Base-by-base conservation (phyloP, 1,140 invertebrate species). In the Brachionus koreanus region DNA sequence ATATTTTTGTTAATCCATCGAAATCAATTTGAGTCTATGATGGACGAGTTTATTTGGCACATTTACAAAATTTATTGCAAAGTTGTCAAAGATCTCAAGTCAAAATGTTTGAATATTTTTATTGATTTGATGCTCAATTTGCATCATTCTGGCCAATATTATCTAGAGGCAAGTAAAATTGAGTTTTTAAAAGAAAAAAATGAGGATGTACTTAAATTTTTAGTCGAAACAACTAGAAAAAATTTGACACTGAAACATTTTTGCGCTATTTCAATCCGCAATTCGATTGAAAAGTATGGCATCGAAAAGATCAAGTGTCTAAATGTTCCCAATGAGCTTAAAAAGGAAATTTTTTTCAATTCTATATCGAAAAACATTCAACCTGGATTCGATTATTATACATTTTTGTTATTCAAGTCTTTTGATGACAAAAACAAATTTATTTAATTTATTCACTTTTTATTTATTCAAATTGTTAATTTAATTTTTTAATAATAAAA, bases 31-130 rank as follows among this genome's bases (percentile, higher is more conserved):
- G 29, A 77, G 33, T 7, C n/a, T 52, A 65, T 79, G 76, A 57
- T 79, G 12, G 23, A 79, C n/a, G 76, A 79, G 23, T 79, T 79
- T 79, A 13, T 63, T 29, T 13, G n/a, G 57, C 23, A 79, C 9
- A 19, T 79, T 6, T 79, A 79, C 35, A 13, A 29, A 16, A 61
- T 16, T 19, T 79, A 49, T 61, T 4, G 7, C 6, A 57, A 65
- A 65, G 76, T 79, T 19, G 25, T 79, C 37, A 79, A 79, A n/a
- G 76, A 79, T 65, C 16, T 39, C 35, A 79, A 79, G 33, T 25
- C 76, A 43, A 79, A 33, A 4, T 61, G 76, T 79, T 42, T 79
- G 25, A 65, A 79, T 19, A n/a, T 61, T 25, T 79, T 39, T 35
- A 63, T 79, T 16, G 49, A 79, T 10, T 5, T 79, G 25, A 9